Percentiles rank a stretch among this genome's conserved stretches.
Conservation (phyloP, 1,140 invertebrate genomes). For the Macrotrachela quadricornifera region DNA sequence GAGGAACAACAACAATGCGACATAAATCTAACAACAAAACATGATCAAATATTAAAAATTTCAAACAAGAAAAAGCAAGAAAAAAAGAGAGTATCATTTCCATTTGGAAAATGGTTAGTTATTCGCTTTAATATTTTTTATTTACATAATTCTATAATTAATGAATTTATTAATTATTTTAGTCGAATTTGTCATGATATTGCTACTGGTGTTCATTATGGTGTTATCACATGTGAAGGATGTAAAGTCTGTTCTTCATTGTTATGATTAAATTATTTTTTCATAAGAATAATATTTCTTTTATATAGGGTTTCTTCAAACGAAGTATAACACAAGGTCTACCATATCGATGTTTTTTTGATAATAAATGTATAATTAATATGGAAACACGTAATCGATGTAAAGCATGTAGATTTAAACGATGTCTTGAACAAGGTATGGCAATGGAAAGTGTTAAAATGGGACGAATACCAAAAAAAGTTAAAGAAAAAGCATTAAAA, state of each 20-base stretch:
- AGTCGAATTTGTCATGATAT: constrained; percentile 74
- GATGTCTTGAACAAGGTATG: constrained; percentile 24
- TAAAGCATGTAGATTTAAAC: constrained; percentile 23
- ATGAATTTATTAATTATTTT: no score
- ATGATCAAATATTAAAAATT: no score
- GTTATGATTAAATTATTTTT: no score
- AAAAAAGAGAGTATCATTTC: no score
- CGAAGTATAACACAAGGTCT: constrained; percentile 9
- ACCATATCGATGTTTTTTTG: constrained; percentile 26
- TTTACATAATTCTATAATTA: no score
- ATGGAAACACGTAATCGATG: constrained; percentile 26
- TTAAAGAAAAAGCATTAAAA: constrained; percentile 20
- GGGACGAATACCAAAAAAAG: constrained; percentile 27
- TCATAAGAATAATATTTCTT: not conserved
- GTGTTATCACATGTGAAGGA: constrained; percentile 95
- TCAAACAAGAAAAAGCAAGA: no score
- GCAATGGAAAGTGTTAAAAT: constrained; percentile 20
- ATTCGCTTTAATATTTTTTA: no score
- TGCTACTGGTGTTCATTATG: constrained; percentile 94
- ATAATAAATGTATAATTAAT: constrained; percentile 19
- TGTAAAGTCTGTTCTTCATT: constrained; percentile 44
- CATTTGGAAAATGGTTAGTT: no score
- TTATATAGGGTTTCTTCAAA: constrained; percentile 10
- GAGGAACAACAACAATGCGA: no score
- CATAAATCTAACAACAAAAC: no score